These are phyloP conservation scores for Argyresthia albistria DNA, from an alignment of 2,888 invertebrate genomes.

Conservation along the genomic window DNA sequence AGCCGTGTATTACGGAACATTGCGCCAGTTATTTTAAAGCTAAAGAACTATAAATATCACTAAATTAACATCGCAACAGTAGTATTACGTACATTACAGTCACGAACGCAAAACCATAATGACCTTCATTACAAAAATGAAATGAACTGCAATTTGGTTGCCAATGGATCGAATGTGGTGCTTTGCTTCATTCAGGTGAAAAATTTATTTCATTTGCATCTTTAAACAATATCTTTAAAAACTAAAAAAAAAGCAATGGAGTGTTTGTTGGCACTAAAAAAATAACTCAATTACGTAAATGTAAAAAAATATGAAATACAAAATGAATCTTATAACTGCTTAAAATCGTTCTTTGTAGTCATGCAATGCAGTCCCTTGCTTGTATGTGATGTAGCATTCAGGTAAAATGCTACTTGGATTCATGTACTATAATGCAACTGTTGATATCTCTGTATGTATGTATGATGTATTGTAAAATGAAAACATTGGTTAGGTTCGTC, in stretches of 20 bases:
- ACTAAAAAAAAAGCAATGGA: no score
- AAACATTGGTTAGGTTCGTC: no score
- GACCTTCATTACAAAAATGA: slow-evolving; percentile 42
- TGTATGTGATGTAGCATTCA: no score
- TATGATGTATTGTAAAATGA: no score
- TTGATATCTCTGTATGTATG: no score
- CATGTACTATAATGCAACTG: no score
- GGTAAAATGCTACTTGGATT: no score
- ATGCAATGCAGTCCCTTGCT: no score
- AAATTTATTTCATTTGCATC: slow-evolving; percentile 44
- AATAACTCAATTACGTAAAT: not conserved
- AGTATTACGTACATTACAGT: slow-evolving; percentile 32
- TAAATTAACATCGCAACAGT: slow-evolving; percentile 9
- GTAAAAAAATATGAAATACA: no score
- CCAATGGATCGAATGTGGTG: slow-evolving; percentile 41
- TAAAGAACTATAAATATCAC: slow-evolving; percentile 5
- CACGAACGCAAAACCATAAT: slow-evolving; percentile 41
- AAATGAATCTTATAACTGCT: no score
- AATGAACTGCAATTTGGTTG: slow-evolving; percentile 52
- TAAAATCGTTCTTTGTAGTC: no score
- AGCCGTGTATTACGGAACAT: slow-evolving; percentile 6
- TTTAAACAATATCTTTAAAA: slow-evolving; percentile 11
- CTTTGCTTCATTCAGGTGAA: slow-evolving; percentile 20
- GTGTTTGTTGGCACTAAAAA: not conserved
- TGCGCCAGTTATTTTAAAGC: slow-evolving; percentile 5